Conservation (phyloP, 2,797 vertebrate genomes). For the Ctenopoma kingsleyae region DNA sequence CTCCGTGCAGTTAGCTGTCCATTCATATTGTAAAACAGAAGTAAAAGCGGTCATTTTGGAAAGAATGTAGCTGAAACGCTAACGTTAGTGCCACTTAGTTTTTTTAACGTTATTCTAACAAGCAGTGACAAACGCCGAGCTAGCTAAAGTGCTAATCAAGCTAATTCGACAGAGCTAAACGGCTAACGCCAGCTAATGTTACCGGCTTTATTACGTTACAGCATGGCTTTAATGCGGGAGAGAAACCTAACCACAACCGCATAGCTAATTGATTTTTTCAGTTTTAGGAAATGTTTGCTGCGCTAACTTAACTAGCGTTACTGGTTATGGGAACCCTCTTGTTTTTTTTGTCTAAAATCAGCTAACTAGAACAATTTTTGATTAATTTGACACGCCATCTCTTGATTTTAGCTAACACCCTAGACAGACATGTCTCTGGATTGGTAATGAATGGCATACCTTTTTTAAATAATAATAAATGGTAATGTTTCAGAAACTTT, state of each 20-base stretch:
- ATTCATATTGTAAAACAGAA: not conserved
- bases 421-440: not conserved
- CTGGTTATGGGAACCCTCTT: slow-evolving; percentile 23
- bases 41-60: accelerated
- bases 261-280: not conserved
- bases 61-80: not conserved
- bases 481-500: not conserved
- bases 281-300: not conserved
- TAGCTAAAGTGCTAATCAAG: slow-evolving; percentile 49
- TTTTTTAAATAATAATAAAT: not conserved
- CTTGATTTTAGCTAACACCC: not conserved
- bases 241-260: not conserved
- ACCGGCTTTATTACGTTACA: slow-evolving; percentile 49
- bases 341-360: not conserved
- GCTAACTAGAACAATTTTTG: not conserved
- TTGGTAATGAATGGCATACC: not conserved
- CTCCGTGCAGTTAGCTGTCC: not conserved
- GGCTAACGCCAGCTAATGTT: slow-evolving; percentile 48
- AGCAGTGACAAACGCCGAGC: slow-evolving; percentile 17
- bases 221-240: not conserved
- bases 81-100: not conserved
- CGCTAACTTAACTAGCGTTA: not conserved
- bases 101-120: not conserved
- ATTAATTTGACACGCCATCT: not conserved
- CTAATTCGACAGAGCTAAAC: slow-evolving; percentile 34